Conservation (phyloP, 2,113 vertebrate species). For the Xerus inauris region DNA sequence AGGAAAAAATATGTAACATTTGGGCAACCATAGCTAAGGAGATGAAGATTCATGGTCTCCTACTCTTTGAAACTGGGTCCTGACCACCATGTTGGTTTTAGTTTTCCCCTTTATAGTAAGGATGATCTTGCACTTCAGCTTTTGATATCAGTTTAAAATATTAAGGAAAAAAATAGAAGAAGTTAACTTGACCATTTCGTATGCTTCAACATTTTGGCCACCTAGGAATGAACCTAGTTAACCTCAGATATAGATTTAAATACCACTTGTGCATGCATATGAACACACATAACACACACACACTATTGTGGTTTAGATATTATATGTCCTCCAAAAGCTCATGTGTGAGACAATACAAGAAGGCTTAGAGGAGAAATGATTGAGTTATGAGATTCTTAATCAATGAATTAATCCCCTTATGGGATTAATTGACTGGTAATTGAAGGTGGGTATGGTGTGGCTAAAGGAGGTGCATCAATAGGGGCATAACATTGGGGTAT, state of each 20-base stretch:
- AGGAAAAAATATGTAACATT: not conserved
- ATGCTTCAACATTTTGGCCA: not conserved
- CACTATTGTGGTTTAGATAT: no score
- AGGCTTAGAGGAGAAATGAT: no score
- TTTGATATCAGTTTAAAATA: not conserved
- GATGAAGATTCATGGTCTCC: accelerated
- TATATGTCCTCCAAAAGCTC: no score
- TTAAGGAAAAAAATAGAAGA: not conserved
- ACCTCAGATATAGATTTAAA: not conserved
- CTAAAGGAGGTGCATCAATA: no score
- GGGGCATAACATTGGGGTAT: no score
- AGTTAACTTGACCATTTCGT: not conserved
- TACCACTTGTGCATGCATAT: no score
- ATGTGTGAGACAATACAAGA: no score
- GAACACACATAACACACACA: not conserved
- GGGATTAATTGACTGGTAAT: no score
- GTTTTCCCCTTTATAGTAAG: not conserved
- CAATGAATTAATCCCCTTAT: no score
- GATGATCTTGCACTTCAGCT: not conserved
- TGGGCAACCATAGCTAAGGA: not conserved
- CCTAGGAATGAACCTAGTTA: not conserved
- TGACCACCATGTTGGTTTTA: not conserved
- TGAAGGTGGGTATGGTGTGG: no score
- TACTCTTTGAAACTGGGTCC: not conserved
- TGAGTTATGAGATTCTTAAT: no score